phyloP scores from a whole-genome alignment of 2,113 vertebrate genomes.

The Ictidomys tridecemlineatus region DNA sequence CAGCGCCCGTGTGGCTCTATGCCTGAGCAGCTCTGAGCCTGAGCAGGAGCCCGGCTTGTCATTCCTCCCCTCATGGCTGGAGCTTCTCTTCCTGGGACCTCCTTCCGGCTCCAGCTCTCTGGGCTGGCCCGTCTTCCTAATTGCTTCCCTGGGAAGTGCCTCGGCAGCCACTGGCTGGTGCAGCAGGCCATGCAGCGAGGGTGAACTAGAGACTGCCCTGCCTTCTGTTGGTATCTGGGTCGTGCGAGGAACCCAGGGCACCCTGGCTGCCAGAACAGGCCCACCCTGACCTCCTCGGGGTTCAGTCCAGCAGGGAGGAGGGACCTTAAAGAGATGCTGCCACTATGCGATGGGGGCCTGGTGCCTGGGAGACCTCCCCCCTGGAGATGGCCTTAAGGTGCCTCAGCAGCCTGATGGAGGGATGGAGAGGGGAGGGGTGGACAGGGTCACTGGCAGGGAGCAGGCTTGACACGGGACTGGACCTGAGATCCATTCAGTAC shows the following conservation, averaged over 20 bases:
- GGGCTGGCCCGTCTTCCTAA: background rate
- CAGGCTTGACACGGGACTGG: too few relatives aligned
- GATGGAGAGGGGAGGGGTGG: rapidly evolving
- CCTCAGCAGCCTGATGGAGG: background rate
- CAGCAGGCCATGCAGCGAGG: background rate
- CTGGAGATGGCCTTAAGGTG: too few relatives aligned
- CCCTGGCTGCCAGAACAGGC: background rate
- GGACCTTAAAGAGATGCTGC: background rate
- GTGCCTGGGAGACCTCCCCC: background rate
- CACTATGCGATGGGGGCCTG: background rate
- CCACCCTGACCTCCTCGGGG: background rate
- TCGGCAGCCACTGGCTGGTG: background rate
- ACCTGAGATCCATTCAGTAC: background rate
- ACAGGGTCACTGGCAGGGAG: too few relatives aligned
- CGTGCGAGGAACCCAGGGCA: background rate
- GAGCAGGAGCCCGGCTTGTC: background rate
- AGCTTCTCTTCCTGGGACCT: background rate
- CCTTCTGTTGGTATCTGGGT: background rate
- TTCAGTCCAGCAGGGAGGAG: background rate
- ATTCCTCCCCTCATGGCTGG: rapidly evolving
- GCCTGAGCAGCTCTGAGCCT: background rate
- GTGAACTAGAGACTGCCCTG: background rate
- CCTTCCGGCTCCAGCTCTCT: background rate
- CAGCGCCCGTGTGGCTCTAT: rapidly evolving
- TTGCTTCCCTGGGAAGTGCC: background rate